phyloP scores from a whole-genome alignment of 2,888 invertebrate species.

The Agonopterix heracliana region DNA sequence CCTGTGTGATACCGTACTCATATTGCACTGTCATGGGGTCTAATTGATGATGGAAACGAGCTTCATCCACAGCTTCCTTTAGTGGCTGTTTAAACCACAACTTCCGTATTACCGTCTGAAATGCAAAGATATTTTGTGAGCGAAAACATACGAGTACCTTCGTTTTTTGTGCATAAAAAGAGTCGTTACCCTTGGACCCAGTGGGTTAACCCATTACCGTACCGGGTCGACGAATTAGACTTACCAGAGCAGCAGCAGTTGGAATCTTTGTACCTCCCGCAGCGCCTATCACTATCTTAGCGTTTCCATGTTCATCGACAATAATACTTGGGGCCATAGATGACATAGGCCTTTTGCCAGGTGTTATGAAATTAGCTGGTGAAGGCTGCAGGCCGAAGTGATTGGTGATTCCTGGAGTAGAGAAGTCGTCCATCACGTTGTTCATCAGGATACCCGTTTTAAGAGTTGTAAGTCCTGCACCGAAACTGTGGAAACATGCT shows the following conservation, averaged over 20 bases:
- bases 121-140: constrained; percentile 12
- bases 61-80: constrained; percentile 87
- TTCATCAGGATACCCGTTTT: constrained; percentile 95
- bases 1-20: constrained; percentile 81
- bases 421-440: constrained; percentile 97
- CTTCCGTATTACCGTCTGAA: constrained; percentile 81
- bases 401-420: constrained; percentile 82
- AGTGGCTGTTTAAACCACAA: constrained; percentile 86
- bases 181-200: no score
- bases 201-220: no score
- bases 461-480: constrained; percentile 85
- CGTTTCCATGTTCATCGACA: constrained; percentile 79
- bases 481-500: constrained; percentile 89
- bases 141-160: neutral
- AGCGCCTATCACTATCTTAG: constrained; percentile 85
- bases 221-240: no score
- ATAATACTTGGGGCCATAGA: constrained; percentile 92
- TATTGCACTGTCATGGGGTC: constrained; percentile 83
- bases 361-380: constrained; percentile 85
- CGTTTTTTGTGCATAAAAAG: no score
- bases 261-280: constrained; percentile 91
- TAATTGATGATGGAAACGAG: constrained; percentile 90
- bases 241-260: constrained; percentile 81
- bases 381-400: constrained; percentile 85
- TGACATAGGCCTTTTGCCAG: constrained; percentile 89